Base-by-base conservation (phyloP, 2,797 vertebrate species). In the Pseudochirops corinnae region DNA sequence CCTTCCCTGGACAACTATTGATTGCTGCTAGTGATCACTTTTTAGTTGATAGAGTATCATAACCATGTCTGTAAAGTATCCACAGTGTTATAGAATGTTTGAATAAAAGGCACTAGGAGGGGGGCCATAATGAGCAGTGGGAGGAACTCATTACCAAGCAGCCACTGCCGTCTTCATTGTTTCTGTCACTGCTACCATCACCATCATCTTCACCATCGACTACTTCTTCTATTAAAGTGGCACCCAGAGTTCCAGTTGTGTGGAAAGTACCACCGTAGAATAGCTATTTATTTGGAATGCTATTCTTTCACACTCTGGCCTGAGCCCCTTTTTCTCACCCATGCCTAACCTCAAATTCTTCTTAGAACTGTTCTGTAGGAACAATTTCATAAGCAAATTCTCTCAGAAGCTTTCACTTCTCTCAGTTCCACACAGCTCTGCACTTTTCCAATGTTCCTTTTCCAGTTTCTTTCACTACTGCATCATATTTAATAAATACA, bases 1-100 rank as follows among this genome's bases (percentile, higher is more conserved):
- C 28, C 29, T 90, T 90, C 28, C 12, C 90, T 82, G 92, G 93
- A 91, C 94, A 97, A 92, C 55, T 95, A 58, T 21, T 29, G 57
- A 58, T 56, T 87, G 24, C 56, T 50, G 56, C 87, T 82, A 82
- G 1, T 0, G 0, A 91, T n/a, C 50, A 46, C 1, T 21, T 91
- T 58, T 33, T 55, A 56, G 95, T 55, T 87, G 55, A 60, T 0
- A 33, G n/a, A 2, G 2, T 87, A 50, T 87, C 39, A 26, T 87
- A 87, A 46, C 2, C 39, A 28, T 87, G 39, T 33, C 26, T 87
- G 24, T 87, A 26, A 87, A 91, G 56, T 28, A 11, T 74, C 92
- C 90, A 28, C 46, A 29, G 87, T 58, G 26, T 58, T 92, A 56
- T 50, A 56, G 55, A 52, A 24, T 29, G 50, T 3, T 52, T 0